Percentiles rank a stretch among this genome's conserved stretches.
phyloP scores from a whole-genome alignment of 2,113 vertebrate genomes.

The Coptodon bakossiorum region DNA sequence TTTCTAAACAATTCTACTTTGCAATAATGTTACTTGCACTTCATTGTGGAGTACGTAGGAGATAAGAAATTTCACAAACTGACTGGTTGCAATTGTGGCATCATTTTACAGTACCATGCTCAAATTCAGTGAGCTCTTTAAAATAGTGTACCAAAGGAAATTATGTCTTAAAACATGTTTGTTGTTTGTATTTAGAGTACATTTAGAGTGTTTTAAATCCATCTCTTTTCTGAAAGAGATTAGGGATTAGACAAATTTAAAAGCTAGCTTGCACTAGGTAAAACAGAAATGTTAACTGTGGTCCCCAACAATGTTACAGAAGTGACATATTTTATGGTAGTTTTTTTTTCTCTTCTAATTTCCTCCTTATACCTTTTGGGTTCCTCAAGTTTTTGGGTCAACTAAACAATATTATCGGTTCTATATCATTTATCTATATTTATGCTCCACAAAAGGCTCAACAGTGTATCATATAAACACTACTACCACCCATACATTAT shows the following conservation, averaged over 20 bases:
- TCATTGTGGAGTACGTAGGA: fast-evolving
- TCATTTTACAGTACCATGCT: neutral
- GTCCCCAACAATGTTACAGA: neutral
- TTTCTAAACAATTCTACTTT: neutral
- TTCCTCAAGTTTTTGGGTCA: neutral
- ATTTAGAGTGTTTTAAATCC: neutral
- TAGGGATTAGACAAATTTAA: neutral
- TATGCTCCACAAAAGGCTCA: neutral
- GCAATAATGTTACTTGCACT: neutral
- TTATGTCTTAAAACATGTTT: neutral
- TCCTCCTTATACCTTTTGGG: neutral
- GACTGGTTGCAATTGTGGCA: neutral
- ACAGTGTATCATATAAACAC: slow-evolving; percentile 17
- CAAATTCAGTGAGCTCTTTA: neutral
- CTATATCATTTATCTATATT: neutral
- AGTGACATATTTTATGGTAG: neutral
- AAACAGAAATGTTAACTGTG: neutral
- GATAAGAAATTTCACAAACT: neutral
- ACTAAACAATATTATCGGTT: neutral
- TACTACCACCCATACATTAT: neutral
- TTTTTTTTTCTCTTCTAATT: neutral
- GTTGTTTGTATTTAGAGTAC: neutral
- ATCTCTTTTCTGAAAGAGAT: neutral
- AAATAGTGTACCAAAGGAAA: neutral
- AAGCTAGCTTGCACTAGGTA: neutral